Percentiles rank a stretch among this genome's conserved stretches.
These are phyloP conservation scores for Drosophila mimetica DNA, from an alignment of 2,888 invertebrate species.

Conservation along the genomic window DNA sequence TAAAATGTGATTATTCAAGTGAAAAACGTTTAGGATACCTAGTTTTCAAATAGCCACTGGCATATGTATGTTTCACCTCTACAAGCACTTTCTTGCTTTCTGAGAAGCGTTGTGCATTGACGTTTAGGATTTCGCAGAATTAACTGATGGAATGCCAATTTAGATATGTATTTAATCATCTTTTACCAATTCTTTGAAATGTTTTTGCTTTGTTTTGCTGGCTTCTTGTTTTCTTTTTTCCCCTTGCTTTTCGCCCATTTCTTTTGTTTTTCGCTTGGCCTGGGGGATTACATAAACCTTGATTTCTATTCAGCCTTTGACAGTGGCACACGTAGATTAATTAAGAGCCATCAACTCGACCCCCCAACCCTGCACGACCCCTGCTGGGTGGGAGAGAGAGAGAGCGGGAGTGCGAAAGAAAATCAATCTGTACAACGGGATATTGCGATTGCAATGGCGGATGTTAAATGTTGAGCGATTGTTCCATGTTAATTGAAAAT, in stretches of 20 bases:
- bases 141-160: neutral
- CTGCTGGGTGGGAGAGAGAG: neutral
- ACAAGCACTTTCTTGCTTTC: neutral
- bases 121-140: neutral
- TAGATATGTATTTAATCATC: slow-evolving; percentile 16
- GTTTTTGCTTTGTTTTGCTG: slow-evolving; percentile 16
- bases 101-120: neutral
- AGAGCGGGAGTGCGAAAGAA: slow-evolving; percentile 1
- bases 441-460: slow-evolving; percentile 28
- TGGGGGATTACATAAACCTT: slow-evolving; percentile 45
- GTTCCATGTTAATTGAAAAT: slow-evolving; percentile 73
- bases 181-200: slow-evolving; percentile 5
- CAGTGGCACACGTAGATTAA: slow-evolving; percentile 46
- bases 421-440: slow-evolving; percentile 43
- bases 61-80: neutral
- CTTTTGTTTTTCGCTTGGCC: slow-evolving; percentile 25
- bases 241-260: neutral
- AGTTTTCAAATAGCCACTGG: neutral
- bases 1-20: no score
- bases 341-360: slow-evolving; percentile 18
- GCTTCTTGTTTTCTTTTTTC: neutral
- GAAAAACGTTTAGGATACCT: no score
- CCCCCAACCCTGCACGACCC: neutral
- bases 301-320: slow-evolving; percentile 36
- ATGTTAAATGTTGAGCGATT: slow-evolving; percentile 50